Evolutionary conservation across 2,888 invertebrate species (phyloP).

Genomic region (Linyphia triangularis): DNA sequence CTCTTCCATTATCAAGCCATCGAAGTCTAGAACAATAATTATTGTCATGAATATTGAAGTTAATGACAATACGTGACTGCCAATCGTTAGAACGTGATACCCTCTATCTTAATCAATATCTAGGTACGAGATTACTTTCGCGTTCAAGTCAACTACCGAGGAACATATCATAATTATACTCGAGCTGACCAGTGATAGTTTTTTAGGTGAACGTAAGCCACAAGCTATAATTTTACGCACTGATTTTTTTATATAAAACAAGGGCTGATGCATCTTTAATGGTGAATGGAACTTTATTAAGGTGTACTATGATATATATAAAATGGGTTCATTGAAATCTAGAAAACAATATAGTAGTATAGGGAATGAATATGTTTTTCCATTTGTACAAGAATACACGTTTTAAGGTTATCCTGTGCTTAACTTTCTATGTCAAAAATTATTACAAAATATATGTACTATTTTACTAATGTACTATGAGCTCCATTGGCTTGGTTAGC

Average conservation of each 20-base stretch:
- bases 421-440: too few species aligned
- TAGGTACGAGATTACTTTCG: neutral
- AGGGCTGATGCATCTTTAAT: neutral
- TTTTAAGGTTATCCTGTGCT: too few species aligned
- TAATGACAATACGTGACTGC: constrained; percentile 31
- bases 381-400: too few species aligned
- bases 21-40: constrained; percentile 15
- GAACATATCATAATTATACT: neutral
- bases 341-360: too few species aligned
- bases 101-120: constrained; percentile 16
- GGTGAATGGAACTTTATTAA: neutral
- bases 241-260: neutral
- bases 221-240: neutral
- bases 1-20: neutral
- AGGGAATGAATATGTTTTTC: too few species aligned
- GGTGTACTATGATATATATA: neutral
- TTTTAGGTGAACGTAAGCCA: neutral
- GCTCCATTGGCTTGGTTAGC: too few species aligned
- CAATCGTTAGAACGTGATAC: constrained; percentile 16
- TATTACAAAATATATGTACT: too few species aligned
- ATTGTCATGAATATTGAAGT: constrained; percentile 22
- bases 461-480: too few species aligned
- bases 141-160: neutral
- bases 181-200: neutral
- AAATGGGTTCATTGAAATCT: too few species aligned